phyloP scores from a whole-genome alignment of 2,113 vertebrate species.

The Myrmophylax atrothorax region DNA sequence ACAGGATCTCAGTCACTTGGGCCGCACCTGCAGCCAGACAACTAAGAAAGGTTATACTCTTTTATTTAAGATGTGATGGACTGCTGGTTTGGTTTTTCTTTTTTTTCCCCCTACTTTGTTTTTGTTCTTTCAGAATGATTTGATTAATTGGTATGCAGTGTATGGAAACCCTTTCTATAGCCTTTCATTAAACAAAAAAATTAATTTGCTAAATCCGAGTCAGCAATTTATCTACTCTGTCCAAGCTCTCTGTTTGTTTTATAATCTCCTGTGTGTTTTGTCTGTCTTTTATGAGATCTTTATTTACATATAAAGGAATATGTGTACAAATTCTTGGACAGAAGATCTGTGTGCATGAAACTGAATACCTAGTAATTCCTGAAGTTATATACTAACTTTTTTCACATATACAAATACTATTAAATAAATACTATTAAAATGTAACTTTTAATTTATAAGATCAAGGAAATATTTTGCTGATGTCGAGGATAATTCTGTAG shows the following conservation, averaged over 20 bases:
- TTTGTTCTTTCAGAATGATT: not conserved
- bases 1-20: not conserved
- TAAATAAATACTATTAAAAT: not conserved
- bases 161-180: not conserved
- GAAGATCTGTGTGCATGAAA: not conserved
- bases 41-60: not conserved
- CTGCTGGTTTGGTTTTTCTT: not conserved
- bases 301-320: not conserved
- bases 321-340: not conserved
- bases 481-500: not conserved
- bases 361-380: not conserved
- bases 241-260: not conserved
- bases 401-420: not conserved
- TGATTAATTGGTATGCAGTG: not conserved
- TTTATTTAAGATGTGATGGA: not conserved
- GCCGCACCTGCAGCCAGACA: not conserved
- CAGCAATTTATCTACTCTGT: not conserved
- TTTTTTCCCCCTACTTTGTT: not conserved
- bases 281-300: not conserved
- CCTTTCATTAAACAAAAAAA: not conserved
- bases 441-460: not conserved
- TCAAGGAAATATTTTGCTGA: not conserved
- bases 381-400: not conserved
- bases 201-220: not conserved
- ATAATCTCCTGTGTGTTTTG: not conserved